These are phyloP conservation scores for Synanthedon myopaeformis DNA, from an alignment of 2,888 invertebrate genomes.

Conservation along the genomic window DNA sequence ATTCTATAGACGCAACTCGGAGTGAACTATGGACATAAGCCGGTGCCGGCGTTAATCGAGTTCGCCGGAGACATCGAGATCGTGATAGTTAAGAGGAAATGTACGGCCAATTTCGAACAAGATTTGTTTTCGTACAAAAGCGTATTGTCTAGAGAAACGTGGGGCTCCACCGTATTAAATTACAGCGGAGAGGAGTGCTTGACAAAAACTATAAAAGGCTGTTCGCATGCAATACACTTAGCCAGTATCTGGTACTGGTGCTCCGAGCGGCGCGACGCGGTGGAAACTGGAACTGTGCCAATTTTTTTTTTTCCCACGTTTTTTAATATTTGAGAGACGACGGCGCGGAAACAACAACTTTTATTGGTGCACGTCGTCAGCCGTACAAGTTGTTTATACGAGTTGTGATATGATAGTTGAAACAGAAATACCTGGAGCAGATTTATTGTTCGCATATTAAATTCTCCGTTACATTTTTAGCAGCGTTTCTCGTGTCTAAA, in stretches of 20 bases:
- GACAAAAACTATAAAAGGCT: constrained; percentile 42
- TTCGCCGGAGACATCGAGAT: constrained; percentile 10
- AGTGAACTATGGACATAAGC: constrained; percentile 16
- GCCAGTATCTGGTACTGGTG: constrained; percentile 22
- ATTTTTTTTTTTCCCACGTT: constrained; percentile 35
- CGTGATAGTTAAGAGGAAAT: constrained; percentile 19
- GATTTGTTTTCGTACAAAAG: constrained; percentile 36
- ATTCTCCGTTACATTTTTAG: background rate
- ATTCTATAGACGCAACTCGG: constrained; percentile 1
- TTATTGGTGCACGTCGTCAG: constrained; percentile 30
- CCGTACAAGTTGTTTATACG: background rate
- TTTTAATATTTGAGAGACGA: constrained; percentile 26
- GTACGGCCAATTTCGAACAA: constrained; percentile 26
- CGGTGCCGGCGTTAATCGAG: constrained; percentile 22
- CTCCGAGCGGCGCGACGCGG: constrained; percentile 19
- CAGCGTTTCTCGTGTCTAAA: background rate
- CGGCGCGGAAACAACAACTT: constrained; percentile 27
- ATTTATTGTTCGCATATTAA: background rate
- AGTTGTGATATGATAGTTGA: background rate
- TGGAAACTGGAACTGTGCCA: constrained; percentile 39
- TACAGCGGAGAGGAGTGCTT: constrained; percentile 25
- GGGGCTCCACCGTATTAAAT: constrained; percentile 33
- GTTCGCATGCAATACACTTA: constrained; percentile 40
- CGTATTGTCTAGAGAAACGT: constrained; percentile 26
- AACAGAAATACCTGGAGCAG: background rate